Evolutionary conservation across 2,888 invertebrate genomes (phyloP), one percentile per base, ranked within the genome.

Genomic region (Oscheius sp.): DNA sequence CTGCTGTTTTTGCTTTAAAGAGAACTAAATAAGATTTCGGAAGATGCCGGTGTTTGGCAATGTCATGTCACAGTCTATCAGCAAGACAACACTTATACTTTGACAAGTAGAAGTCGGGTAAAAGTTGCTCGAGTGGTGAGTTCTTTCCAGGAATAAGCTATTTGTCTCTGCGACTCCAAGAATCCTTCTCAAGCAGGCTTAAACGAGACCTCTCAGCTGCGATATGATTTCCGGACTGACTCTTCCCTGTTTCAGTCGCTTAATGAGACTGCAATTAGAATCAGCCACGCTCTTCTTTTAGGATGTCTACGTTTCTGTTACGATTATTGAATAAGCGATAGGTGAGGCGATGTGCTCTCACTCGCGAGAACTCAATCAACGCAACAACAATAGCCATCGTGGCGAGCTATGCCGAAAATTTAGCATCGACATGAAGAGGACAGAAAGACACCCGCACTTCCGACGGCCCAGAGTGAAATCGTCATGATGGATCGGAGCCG

Each of bases 31-130:
- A 11, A 73, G 63, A 48, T 71, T 7, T 11, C 32, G 7, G 65
- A 79, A 1, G 84, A 84, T 58, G 66, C 66, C 35, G 84, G 84
- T 0, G 65, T 76, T 1, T 84, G 84, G 84, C 82, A 84, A 59
- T 84, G 84, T 37, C 83, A 81, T 62, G 83, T 84, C 29, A 83
- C 82, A 1, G 82, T 84, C 13, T 68, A 76, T 4, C 80, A 81
- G 21, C n/a, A 76, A 50, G 79, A 79, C 2, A 75, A 77, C 47
- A 77, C 77, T 11, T 78, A 82, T n/a, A 84, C 79, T 21, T 66
- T 84, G 35, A 84, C 84, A 4, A 80, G 81, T 32, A 63, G 84
- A 13, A 63, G 83, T 1, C 70, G 83, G n/a, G 79, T 80, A 0
- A 76, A 76, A 50, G 50, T 57, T 42, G 59, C 74, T n/a, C 42